These are phyloP conservation scores for Euwallacea similis DNA, from an alignment of 1,140 invertebrate species.

Conservation along the genomic window DNA sequence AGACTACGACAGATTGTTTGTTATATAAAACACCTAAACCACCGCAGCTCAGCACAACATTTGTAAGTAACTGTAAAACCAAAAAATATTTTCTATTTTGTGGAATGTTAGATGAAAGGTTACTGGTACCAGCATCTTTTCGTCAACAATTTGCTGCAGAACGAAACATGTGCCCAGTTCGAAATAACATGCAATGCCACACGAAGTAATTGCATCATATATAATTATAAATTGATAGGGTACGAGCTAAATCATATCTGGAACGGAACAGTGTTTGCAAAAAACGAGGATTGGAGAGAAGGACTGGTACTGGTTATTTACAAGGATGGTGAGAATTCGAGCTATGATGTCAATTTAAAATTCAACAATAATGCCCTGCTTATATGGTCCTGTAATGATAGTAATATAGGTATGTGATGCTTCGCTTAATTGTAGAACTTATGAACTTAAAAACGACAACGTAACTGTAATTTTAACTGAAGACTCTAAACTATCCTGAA, in stretches of 20 bases:
- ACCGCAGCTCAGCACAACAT: conserved; percentile 22
- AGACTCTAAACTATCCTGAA: too few species aligned
- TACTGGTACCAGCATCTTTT: conserved; percentile 37
- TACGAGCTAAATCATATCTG: neutral
- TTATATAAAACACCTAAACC: neutral
- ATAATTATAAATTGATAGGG: conserved; percentile 14
- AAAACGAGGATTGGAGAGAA: conserved; percentile 1
- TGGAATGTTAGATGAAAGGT: conserved; percentile 38
- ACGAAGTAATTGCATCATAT: conserved; percentile 5
- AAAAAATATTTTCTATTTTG: neutral
- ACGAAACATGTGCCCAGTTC: conserved; percentile 19
- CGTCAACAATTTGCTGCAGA: conserved; percentile 5
- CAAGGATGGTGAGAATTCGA: neutral
- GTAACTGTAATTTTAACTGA: too few species aligned
- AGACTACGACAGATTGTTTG: neutral
- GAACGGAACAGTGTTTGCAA: conserved; percentile 21
- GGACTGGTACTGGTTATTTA: neutral
- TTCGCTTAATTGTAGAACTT: too few species aligned
- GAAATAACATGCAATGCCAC: conserved; percentile 19
- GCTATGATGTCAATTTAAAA: conserved; percentile 16
- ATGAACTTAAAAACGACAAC: too few species aligned
- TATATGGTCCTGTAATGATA: conserved; percentile 24
- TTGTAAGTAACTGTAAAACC: conserved; percentile 17
- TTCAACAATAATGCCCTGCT: conserved; percentile 11
- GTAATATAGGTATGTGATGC: conserved; percentile 7